These are phyloP conservation scores for Daboia siamensis DNA, from an alignment of 2,113 vertebrate species.

Conservation along the genomic window DNA sequence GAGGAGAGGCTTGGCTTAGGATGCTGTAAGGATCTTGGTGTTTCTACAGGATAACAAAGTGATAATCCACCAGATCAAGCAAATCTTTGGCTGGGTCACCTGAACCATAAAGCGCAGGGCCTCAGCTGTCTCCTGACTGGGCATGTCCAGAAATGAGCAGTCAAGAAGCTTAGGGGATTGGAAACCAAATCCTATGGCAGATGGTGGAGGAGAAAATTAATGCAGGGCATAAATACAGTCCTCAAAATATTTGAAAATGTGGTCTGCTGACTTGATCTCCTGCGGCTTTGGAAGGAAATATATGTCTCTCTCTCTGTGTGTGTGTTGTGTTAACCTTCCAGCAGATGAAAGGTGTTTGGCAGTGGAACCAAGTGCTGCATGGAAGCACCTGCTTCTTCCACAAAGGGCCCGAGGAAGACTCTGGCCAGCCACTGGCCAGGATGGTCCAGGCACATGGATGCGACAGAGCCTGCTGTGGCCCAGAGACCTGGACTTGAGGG, in stretches of 20 bases:
- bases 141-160: background rate
- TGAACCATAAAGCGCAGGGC: background rate
- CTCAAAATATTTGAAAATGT: background rate
- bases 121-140: background rate
- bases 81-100: background rate
- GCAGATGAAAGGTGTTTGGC: background rate
- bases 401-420: background rate
- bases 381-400: background rate
- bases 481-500: background rate
- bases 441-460: background rate
- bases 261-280: background rate
- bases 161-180: background rate
- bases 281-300: background rate
- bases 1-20: background rate
- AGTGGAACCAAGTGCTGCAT: background rate
- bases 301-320: background rate
- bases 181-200: background rate
- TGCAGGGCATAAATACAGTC: background rate
- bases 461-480: background rate
- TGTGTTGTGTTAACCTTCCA: background rate
- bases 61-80: background rate
- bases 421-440: background rate
- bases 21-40: background rate
- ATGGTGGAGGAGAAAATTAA: background rate
- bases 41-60: background rate